Conservation (phyloP, 2,797 vertebrate genomes). For the Sebastes baramenuke region DNA sequence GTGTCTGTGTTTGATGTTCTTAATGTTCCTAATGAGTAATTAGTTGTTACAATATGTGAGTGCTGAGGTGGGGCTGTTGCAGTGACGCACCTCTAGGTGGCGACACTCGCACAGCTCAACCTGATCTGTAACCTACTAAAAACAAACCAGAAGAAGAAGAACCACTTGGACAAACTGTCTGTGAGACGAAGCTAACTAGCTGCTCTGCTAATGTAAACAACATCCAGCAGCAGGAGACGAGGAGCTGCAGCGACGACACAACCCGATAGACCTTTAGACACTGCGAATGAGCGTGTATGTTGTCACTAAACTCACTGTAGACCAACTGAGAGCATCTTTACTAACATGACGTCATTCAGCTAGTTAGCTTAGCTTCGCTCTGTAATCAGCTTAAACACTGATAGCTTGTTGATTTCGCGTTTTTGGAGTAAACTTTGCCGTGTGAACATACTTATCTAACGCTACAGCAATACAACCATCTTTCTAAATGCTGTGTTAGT, state of each 20-base stretch:
- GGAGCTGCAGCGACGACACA: slow-evolving; percentile 42
- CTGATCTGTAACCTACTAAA: background rate
- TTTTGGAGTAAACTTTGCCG: background rate
- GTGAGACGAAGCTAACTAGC: slow-evolving; percentile 50
- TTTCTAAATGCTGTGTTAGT: background rate
- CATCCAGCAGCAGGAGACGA: slow-evolving; percentile 9
- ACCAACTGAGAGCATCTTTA: background rate
- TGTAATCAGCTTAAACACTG: slow-evolving; percentile 26
- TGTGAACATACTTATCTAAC: background rate
- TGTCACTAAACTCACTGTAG: background rate
- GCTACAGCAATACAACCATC: accelerated
- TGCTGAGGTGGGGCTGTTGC: background rate
- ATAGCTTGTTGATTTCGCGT: background rate
- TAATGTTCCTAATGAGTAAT: no score
- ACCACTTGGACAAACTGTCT: slow-evolving; percentile 60
- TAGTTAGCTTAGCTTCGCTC: background rate
- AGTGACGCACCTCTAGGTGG: slow-evolving; percentile 6
- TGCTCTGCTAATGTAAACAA: slow-evolving; percentile 67
- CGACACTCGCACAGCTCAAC: background rate
- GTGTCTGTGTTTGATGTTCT: no score
- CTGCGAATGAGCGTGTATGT: slow-evolving; percentile 49
- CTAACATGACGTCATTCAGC: background rate
- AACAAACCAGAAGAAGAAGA: background rate
- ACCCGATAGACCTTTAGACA: background rate
- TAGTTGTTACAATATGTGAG: background rate